Percentiles rank a stretch among this genome's conserved stretches.
phyloP scores from a whole-genome alignment of 2,113 vertebrate genomes.

The Leuciscus idus region DNA sequence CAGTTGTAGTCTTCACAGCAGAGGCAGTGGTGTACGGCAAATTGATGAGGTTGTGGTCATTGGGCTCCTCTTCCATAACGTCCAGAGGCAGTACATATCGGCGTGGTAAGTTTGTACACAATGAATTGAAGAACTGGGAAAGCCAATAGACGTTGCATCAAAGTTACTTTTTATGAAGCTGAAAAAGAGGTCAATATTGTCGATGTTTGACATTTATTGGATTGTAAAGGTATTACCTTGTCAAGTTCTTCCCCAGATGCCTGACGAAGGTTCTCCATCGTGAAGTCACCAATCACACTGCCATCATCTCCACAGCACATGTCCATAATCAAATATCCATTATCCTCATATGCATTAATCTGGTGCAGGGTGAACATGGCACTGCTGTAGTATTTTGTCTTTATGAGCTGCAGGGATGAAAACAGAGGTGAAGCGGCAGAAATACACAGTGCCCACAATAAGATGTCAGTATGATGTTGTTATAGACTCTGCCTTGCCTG shows the following conservation, averaged over 20 bases:
- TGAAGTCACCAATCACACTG: conserved; percentile 75
- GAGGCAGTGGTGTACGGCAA: conserved; percentile 77
- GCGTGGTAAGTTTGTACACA: conserved; percentile 80
- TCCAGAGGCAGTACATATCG: conserved; percentile 88
- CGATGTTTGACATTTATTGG: background rate
- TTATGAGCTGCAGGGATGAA: conserved; percentile 66
- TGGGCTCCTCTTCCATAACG: conserved; percentile 70
- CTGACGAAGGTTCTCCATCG: conserved; percentile 82
- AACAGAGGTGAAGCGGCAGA: background rate
- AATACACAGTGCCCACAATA: background rate
- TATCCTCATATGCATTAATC: conserved; percentile 91
- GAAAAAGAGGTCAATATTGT: background rate
- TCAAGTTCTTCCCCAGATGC: conserved; percentile 79
- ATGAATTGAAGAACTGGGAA: conserved; percentile 78
- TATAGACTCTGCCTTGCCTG: conserved; percentile 70
- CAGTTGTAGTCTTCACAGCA: conserved; percentile 78
- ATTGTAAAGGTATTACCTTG: conserved; percentile 73
- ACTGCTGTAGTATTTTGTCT: conserved; percentile 74
- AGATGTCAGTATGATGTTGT: background rate
- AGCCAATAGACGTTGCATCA: background rate
- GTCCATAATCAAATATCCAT: conserved; percentile 87
- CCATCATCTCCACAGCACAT: conserved; percentile 88
- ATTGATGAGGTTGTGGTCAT: conserved; percentile 80
- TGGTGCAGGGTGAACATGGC: conserved; percentile 87
- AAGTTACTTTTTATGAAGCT: background rate